Base-by-base conservation (phyloP, 2,888 invertebrate species). In the Linnaemya vulpina region DNA sequence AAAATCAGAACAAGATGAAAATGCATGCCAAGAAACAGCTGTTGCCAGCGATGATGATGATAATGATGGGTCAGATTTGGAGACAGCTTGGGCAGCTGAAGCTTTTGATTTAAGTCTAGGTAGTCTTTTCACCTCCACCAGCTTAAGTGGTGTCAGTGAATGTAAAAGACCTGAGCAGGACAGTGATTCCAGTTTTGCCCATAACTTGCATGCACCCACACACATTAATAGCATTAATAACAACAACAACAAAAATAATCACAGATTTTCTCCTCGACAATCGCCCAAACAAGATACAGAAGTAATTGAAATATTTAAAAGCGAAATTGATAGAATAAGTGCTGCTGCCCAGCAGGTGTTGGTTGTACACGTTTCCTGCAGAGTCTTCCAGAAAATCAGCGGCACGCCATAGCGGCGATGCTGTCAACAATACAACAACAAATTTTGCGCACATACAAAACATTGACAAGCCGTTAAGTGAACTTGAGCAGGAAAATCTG, bases 381-480 rank as follows among this genome's bases (percentile, higher is more conserved):
- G 87, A 88, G 87, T 88, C 88, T 88, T 87, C 88, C 88, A 88
- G 84, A 80, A 87, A 86, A 84, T 51, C 85, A 25, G 60, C 75
- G 8, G 82, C 70, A 75, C 87, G 86, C 55, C 80, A 84, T 30
- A 86, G 86, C 40, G 60, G 86, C 15, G 88, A 85, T 73, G 86
- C 88, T 55, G 89, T 88, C 75, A 84, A 89, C 74, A 87, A 79
- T 75, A 87, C 22, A 35, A 13, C 60, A 38, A n/a, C 60, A 38
- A n/a, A 87, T 55, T 89, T 88, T 79, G 85, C 89, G 74, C 89
- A 89, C 70, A 88, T 89, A 10, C 89, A 91, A 75, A 91, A 89
- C 71, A 92, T 93, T 91, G 92, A 93, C 89, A 92, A 91, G 87
- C 92, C 92, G 87, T 89, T 93, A 76, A 90, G 92, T 83, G 92